Evolutionary conservation across 2,113 vertebrate species (phyloP).

Genomic region (Platichthys flesus): DNA sequence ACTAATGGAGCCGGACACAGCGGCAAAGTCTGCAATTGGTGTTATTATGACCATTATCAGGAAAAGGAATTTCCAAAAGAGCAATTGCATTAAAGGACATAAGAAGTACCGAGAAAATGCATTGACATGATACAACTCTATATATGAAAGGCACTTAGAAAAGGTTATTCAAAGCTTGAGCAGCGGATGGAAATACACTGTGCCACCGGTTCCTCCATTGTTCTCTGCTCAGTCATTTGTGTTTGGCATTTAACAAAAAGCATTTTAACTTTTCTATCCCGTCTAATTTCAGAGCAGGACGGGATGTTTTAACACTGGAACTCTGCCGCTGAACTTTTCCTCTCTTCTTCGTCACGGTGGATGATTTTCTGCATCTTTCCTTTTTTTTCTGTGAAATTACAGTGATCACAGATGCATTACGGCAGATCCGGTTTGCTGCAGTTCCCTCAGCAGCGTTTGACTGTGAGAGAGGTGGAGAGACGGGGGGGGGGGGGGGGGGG

Average conservation of each 20-base stretch:
- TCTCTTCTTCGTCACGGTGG: slow-evolving; percentile 52
- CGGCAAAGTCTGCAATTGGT: slow-evolving; percentile 14
- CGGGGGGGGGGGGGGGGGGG: slow-evolving; percentile 5
- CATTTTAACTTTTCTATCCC: slow-evolving; percentile 75
- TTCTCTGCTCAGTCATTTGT: slow-evolving; percentile 52
- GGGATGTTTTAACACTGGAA: slow-evolving; percentile 57
- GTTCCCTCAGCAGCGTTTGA: neutral
- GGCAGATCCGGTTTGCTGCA: slow-evolving; percentile 7
- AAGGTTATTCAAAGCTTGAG: slow-evolving; percentile 70
- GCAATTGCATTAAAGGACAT: slow-evolving; percentile 65
- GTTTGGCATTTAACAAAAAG: slow-evolving; percentile 79
- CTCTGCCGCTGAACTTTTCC: slow-evolving; percentile 66
- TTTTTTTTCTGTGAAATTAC: slow-evolving; percentile 61
- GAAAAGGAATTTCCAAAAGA: slow-evolving; percentile 46
- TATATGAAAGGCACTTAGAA: slow-evolving; percentile 67
- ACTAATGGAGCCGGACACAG: slow-evolving; percentile 18
- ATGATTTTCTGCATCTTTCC: slow-evolving; percentile 50
- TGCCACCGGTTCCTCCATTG: slow-evolving; percentile 63
- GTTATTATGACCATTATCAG: slow-evolving; percentile 41
- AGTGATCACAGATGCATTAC: slow-evolving; percentile 74
- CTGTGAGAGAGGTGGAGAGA: too few relatives aligned
- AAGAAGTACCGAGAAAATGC: slow-evolving; percentile 47
- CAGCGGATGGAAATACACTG: slow-evolving; percentile 55
- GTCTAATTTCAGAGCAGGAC: slow-evolving; percentile 70
- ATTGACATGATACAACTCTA: slow-evolving; percentile 49